Conservation (phyloP, 37 sponge, comb jelly and placozoan genomes). For the Petrosia ficiformis region DNA sequence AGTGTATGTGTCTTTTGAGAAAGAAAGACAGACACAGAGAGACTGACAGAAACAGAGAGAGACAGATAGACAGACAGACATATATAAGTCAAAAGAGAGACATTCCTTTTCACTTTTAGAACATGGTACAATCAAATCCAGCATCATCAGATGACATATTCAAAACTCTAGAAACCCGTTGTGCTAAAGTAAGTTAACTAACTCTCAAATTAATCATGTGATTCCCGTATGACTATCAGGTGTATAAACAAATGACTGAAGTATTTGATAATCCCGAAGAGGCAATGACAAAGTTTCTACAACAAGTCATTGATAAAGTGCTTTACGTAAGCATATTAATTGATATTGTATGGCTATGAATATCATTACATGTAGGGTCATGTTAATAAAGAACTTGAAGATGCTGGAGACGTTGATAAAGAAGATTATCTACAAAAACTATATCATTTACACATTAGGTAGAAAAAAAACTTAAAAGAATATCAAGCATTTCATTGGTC, state of each 20-base stretch:
- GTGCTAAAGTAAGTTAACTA: constrained; percentile 34
- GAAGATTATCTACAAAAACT: constrained; percentile 51
- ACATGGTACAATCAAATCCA: constrained; percentile 2
- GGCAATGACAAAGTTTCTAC: constrained; percentile 56
- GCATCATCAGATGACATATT: constrained; percentile 36
- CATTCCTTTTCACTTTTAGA: background rate
- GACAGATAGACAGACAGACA: too few species aligned
- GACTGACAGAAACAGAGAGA: too few species aligned
- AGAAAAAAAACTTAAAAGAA: too few species aligned
- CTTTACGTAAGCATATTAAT: constrained; percentile 42
- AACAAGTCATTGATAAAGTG: constrained; percentile 47
- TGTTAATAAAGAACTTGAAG: constrained; percentile 28
- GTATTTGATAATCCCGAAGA: constrained; percentile 79
- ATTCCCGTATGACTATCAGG: constrained; percentile 30
- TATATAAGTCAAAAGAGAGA: background rate
- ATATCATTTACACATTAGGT: constrained; percentile 62
- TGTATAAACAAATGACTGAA: constrained; percentile 49
- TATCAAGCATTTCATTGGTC: too few species aligned
- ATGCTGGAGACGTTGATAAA: background rate
- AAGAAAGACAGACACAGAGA: too few species aligned
- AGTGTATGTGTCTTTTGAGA: background rate
- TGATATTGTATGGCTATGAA: background rate
- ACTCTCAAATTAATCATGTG: background rate
- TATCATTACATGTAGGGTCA: constrained; percentile 25
- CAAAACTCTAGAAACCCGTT: constrained; percentile 21